phyloP scores from a whole-genome alignment of 1,140 invertebrate species.

The Pararge aegeria region DNA sequence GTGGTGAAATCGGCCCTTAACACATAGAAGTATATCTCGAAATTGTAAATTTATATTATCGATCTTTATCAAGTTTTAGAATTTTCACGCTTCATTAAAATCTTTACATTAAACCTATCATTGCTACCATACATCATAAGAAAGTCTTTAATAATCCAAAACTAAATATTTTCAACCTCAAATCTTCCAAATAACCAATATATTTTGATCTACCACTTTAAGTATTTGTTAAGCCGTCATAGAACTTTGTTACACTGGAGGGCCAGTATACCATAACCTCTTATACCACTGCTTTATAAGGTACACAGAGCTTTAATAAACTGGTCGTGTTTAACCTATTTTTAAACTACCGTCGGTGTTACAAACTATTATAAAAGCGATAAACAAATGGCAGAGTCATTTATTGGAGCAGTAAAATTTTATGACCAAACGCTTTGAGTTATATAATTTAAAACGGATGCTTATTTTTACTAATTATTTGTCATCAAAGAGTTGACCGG shows the following conservation, averaged over 20 bases:
- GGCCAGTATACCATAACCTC: slow-evolving; percentile 33
- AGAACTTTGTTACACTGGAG: slow-evolving; percentile 34
- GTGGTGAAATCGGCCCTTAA: too few species aligned
- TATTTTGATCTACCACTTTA: slow-evolving; percentile 36
- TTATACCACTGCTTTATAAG: neutral
- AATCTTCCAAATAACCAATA: slow-evolving; percentile 44
- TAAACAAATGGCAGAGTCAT: slow-evolving; percentile 61
- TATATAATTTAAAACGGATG: slow-evolving; percentile 19
- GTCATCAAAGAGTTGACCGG: slow-evolving; percentile 10
- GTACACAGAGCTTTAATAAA: slow-evolving; percentile 9
- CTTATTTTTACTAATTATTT: slow-evolving; percentile 21
- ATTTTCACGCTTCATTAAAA: slow-evolving; percentile 33
- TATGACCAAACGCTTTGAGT: slow-evolving; percentile 35
- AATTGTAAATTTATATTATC: neutral
- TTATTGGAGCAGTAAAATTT: slow-evolving; percentile 65
- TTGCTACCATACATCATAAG: slow-evolving; percentile 54
- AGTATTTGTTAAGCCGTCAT: slow-evolving; percentile 30
- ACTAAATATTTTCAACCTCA: slow-evolving; percentile 60
- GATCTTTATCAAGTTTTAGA: slow-evolving; percentile 17
- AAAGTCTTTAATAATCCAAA: slow-evolving; percentile 62
- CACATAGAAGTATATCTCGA: neutral
- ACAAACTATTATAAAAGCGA: slow-evolving; percentile 61
- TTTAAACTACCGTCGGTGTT: slow-evolving; percentile 46
- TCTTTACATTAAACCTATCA: slow-evolving; percentile 45
- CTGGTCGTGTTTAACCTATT: slow-evolving; percentile 32